Base-by-base conservation (phyloP, 2,113 vertebrate species). In the Nematolebias whitei region DNA sequence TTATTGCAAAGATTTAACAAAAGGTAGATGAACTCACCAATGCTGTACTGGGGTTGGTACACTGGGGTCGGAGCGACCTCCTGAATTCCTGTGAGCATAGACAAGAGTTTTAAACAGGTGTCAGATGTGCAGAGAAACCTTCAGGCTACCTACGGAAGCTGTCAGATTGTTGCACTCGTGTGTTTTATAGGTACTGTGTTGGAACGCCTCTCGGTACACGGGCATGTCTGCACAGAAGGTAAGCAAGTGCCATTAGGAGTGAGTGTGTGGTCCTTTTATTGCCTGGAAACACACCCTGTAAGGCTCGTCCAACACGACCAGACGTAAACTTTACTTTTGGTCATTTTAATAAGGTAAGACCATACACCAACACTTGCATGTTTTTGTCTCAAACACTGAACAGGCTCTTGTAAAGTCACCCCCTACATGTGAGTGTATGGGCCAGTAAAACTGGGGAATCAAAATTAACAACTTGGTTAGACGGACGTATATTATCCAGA, bases 31-130 rank as follows among this genome's bases (percentile, higher is more conserved):
- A 12, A 26, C 89, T 79, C 63, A 94, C 93, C 92, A 43, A 92
- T 90, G 86, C 88, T 90, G 89, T 93, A 92, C 35, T 93, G 93
- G 49, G 92, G 84, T 54, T 92, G 92, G 84, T 73, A 94, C 19
- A 86, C 74, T 0, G 92, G 91, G 1, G 93, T 93, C 18, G 92
- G 88, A 20, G 88, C 78, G 1, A 76, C 85, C 70, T 89, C 92
- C 35, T 90, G 91, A 63, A 92, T 89, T 75, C 89, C 93, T 94
- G 80, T 69, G 74, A 59, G 68, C 68, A 80, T 15, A 87, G 76
- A 85, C 56, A 80, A n/a, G n/a, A 54, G 39, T 39, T 41, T 83
- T 55, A 75, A 23, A 61, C 63, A 84, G 70, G 74, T 83, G 78
- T 48, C 47, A 55, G 43, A 68, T n/a, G 45, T 72, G 51, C 52